phyloP scores from a whole-genome alignment of 2,888 invertebrate species.

The Cataglyphis rosenhaueri region DNA sequence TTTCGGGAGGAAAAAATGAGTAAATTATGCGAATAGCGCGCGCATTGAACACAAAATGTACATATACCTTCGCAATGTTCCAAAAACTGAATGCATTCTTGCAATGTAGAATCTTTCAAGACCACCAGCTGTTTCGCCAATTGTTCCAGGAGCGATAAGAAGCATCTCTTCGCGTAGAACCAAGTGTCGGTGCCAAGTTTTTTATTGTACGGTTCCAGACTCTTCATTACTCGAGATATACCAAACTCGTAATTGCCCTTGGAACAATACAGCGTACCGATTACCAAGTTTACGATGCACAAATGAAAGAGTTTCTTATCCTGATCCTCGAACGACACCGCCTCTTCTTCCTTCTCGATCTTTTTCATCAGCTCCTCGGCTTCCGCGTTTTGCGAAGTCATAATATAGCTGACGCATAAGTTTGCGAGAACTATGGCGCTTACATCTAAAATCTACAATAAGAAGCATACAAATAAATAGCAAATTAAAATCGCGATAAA shows the following conservation, averaged over 20 bases:
- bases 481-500: not conserved
- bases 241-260: constrained; percentile 99
- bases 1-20: constrained; percentile 48
- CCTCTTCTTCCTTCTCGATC: constrained; percentile 99
- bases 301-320: constrained; percentile 97
- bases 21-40: not conserved
- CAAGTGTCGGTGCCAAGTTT: constrained; percentile 99
- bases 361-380: constrained; percentile 99
- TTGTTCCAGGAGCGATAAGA: constrained; percentile 96
- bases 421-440: constrained; percentile 99
- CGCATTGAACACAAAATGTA: not conserved
- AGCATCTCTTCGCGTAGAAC: constrained; percentile 98
- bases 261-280: constrained; percentile 99
- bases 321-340: constrained; percentile 95
- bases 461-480: not conserved
- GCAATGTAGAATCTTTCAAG: constrained; percentile 93
- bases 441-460: constrained; percentile 92
- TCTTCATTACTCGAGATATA: constrained; percentile 98
- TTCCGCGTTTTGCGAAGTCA: constrained; percentile 99
- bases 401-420: constrained; percentile 99
- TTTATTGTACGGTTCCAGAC: constrained; percentile 96
- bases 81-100: constrained; percentile 95
- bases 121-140: constrained; percentile 96
- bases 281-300: constrained; percentile 99
- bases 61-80: constrained; percentile 93